Percentiles rank a stretch among this genome's conserved stretches.
Conservation (phyloP, 2,113 vertebrate genomes). For the Australoheros scitulus region DNA sequence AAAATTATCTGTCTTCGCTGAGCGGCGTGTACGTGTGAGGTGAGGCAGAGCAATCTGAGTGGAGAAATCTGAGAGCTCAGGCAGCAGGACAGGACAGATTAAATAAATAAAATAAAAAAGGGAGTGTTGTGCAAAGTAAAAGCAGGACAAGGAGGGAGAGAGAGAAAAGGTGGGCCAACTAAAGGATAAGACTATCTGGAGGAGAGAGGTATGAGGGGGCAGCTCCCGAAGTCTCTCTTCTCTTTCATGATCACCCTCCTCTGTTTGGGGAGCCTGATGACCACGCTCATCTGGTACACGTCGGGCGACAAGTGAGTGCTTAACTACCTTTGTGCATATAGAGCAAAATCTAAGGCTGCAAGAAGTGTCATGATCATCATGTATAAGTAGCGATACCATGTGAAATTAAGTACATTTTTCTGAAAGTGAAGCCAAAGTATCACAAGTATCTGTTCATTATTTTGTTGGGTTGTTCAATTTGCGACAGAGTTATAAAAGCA, state of each 20-base stretch:
- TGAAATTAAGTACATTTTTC: neutral
- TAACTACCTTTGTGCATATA: neutral
- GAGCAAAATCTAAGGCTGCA: neutral
- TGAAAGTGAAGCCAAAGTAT: neutral
- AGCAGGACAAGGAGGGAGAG: neutral
- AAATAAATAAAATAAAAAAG: neutral
- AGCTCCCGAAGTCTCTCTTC: slow-evolving; percentile 41
- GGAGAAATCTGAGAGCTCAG: neutral
- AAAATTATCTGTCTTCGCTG: neutral
- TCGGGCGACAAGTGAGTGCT: slow-evolving; percentile 61
- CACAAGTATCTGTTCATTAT: neutral
- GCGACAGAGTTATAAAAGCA: too few relatives aligned
- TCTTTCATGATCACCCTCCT: slow-evolving; percentile 53
- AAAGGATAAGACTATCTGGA: slow-evolving; percentile 2
- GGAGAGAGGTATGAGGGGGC: slow-evolving; percentile 56
- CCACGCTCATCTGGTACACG: slow-evolving; percentile 58
- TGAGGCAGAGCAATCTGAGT: neutral
- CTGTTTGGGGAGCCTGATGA: slow-evolving; percentile 59
- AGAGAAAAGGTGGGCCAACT: neutral
- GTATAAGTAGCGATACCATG: neutral
- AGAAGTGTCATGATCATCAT: neutral
- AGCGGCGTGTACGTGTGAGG: neutral
- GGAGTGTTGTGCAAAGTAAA: neutral
- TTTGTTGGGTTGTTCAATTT: neutral
- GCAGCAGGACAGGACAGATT: neutral